Conservation (phyloP, 2,888 invertebrate species). For the Apamea monoglypha region DNA sequence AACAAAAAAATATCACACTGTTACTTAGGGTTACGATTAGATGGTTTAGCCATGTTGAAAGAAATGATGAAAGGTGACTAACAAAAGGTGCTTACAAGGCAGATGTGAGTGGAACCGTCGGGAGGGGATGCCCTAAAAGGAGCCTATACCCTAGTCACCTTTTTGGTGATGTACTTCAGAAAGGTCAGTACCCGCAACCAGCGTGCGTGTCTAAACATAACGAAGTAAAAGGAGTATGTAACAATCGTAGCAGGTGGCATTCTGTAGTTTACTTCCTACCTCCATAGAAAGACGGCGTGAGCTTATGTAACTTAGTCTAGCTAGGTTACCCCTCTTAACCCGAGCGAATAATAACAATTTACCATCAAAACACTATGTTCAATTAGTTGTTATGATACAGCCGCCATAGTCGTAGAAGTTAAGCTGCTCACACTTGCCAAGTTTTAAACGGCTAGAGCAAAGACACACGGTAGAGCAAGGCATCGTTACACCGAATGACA, state of each 20-base stretch:
- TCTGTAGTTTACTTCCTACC: neutral
- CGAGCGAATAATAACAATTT: neutral
- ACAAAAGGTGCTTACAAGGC: neutral
- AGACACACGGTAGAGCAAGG: conserved; percentile 5
- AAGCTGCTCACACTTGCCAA: conserved; percentile 50
- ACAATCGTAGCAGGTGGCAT: neutral
- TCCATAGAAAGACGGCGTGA: neutral
- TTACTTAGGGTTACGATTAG: neutral
- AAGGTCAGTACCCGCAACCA: neutral
- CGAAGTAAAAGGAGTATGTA: neutral
- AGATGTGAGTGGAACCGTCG: neutral
- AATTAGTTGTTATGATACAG: conserved; percentile 24
- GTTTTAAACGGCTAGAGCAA: conserved; percentile 32
- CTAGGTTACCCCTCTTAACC: neutral
- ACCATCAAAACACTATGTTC: conserved; percentile 24
- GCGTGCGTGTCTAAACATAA: neutral
- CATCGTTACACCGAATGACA: conserved; percentile 25
- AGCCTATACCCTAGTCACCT: neutral
- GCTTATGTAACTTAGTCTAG: neutral
- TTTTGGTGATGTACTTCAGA: neutral
- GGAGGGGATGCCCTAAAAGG: neutral
- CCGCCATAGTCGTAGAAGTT: conserved; percentile 37
- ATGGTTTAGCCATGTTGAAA: neutral
- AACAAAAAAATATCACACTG: neutral
- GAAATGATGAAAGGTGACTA: neutral